Evolutionary conservation across 2,888 invertebrate species (phyloP), one percentile per base, ranked within the genome.

Genomic region (Syrphus vitripennis): DNA sequence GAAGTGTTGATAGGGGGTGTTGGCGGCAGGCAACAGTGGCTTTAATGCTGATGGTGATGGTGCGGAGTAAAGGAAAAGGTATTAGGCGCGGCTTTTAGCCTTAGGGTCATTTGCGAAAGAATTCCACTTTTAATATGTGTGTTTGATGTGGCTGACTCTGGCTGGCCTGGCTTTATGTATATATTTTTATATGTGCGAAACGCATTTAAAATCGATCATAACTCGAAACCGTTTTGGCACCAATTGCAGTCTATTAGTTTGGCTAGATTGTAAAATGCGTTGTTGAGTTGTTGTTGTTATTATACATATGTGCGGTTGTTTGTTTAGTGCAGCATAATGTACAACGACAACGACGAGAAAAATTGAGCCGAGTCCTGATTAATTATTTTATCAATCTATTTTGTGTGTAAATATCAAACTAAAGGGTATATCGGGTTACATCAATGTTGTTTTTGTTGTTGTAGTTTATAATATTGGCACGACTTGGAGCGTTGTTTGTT

Each of bases 201-300:
- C 84, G 81, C 81, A 84, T 84, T 80, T 72, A 72, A 84, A 84
- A 81, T 84, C 84, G 84, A 84, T 84, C 84, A 84, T 84, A 84
- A 84, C 76, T 57, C 55, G 76, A 72, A 77, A 76, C 40, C 37
- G 74, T 72, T 84, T 84, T 80, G 75, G 55, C 84, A 84, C 80
- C 80, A 67, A 67, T 69, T 61, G 74, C 59, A 37, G 34, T 31
- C 42, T 16, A 55, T 34, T 63, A 63, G 42, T 45, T 29, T 55
- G 65, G 55, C 9, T 53, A 34, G n/a, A 75, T 69, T 40, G 48
- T 67, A 67, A 67, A 67, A 67, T 67, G 67, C 67, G 67, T 67
- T 67, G 67, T 50, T 40, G 21, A 19, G 9, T 19, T 50, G 24
- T 26, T 55, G 21, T 26, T 45, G 53, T 29, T 61, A 10, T 14